Base-by-base conservation (phyloP, 2,888 invertebrate species). In the Cephalotes varians region DNA sequence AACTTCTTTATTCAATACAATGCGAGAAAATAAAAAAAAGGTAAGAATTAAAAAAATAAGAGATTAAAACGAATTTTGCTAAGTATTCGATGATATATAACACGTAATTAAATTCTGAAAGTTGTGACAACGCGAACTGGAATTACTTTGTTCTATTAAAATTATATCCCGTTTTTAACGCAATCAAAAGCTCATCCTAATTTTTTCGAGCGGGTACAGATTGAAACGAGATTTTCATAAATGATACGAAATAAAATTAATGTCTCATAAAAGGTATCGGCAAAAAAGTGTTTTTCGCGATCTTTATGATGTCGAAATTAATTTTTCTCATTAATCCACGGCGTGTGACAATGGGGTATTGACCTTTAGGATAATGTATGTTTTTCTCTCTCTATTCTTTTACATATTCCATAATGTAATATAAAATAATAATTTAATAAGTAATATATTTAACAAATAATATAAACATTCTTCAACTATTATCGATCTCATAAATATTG, bases 221-320 rank as follows among this genome's bases (percentile, higher is more conserved):
- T 69, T 77, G 31, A 77, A 77, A 77, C 77, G 77, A 44, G 77
- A 77, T 77, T 77, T 69, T 77, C 77, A 77, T 77, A 77, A 77
- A 77, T 77, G 77, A 77, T 56, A 77, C 56, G 44, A 69, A 77
- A 77, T 77, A 56, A 77, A 77, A 77, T 77, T 77, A 77, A 77
- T 77, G 77, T 77, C 71, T 69, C 77, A 77, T 77, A 77, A 77
- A 77, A 77, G 77, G 71, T 77, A 69, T 77, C 69, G 77, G 71
- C 56, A 77, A 77, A 77, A 69, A 77, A 77, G 56, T 77, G 71
- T 77, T 69, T 69, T 77, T 69, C 56, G 12, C 34, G 44, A 77
- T 77, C 77, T 77, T 77, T 77, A 69, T 77, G 77, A 77, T 54
- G 56, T 69, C 71, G 56, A 77, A 77, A 77, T 77, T 56, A 77